Base-by-base conservation (phyloP, 2,888 invertebrate genomes). In the Tiphia femorata region DNA sequence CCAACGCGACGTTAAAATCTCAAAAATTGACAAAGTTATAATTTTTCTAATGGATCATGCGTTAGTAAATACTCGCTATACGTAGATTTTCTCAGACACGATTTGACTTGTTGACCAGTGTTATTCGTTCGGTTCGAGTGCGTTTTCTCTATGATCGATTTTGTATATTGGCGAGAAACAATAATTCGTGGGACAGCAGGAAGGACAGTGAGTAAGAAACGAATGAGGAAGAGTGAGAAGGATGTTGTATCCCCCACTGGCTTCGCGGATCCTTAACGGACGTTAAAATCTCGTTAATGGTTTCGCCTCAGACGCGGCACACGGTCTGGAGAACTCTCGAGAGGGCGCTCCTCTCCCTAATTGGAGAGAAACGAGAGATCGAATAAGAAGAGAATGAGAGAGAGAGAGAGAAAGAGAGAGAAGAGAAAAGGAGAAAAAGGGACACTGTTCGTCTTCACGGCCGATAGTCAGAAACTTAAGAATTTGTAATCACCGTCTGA, bases 201-300 rank as follows among this genome's bases (percentile, higher is more conserved):
- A n/a, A 3, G 2, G 33, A n/a, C 0, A 0, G 10, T 19, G 12
- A 14, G 12, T 20, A 16, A 27, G 17, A n/a, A n/a, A 20, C 19
- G 27, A 27, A 6, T 20, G 6, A 50, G 3, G 40, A n/a, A 21
- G 19, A 41, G 14, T 33, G 23, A 42, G 21, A 50, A 35, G 21
- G 7, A 14, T 20, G 20, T n/a, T 47, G 8, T 27, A 30, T n/a
- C n/a, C n/a, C n/a, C n/a, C n/a, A n/a, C n/a, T n/a, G n/a, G n/a
- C n/a, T n/a, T 17, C 46, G 29, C 38, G 58, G 27, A 52, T 40
- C 42, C 27, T 57, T 57, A 57, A 43, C 42, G 42, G 53, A 53
- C 25, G 47, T 57, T 57, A 53, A 57, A 53, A 57, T 53, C 37
- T 48, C 42, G 23, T 56, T 57, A 57, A 57, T 57, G 57, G 47